Percentiles rank a stretch among this genome's conserved stretches.
Evolutionary conservation across 2,113 vertebrate genomes (phyloP).

Genomic region (Macaca mulatta): DNA sequence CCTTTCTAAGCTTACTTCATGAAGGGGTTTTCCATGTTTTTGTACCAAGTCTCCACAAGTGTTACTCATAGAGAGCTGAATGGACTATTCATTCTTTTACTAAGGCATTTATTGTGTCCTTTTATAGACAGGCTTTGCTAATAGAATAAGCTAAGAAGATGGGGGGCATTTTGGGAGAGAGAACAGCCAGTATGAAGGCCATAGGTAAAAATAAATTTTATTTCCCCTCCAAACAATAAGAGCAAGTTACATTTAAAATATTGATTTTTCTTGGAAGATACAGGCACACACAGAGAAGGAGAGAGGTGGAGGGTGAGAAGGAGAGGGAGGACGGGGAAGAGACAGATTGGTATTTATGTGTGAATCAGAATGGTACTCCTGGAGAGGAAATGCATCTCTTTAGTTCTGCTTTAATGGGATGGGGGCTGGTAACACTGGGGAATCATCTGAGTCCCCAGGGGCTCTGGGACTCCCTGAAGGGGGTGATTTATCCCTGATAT

Average conservation of each 20-base stretch:
- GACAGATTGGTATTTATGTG: not conserved
- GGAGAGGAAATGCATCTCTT: not conserved
- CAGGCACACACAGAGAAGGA: not conserved
- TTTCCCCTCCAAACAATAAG: not conserved
- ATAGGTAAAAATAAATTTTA: slow-evolving; percentile 14
- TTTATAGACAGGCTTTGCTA: not conserved
- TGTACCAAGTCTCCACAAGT: not conserved
- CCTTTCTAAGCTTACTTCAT: not conserved
- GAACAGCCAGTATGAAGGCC: not conserved
- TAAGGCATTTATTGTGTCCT: slow-evolving; percentile 31
- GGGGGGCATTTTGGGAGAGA: not conserved
- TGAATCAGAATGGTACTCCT: not conserved
- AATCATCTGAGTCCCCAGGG: not conserved
- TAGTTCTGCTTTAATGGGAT: not conserved
- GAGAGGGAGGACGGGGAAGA: not conserved
- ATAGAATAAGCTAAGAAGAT: not conserved
- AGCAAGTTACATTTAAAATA: not conserved
- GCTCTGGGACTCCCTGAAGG: not conserved
- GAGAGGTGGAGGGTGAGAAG: no score
- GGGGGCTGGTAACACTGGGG: not conserved
- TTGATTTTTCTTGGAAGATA: not conserved
- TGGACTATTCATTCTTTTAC: not conserved
- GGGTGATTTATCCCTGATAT: not conserved
- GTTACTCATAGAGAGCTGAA: not conserved
- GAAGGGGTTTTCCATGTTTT: not conserved